phyloP scores from a whole-genome alignment of 2,888 invertebrate genomes.

The Bedellia somnulentella region DNA sequence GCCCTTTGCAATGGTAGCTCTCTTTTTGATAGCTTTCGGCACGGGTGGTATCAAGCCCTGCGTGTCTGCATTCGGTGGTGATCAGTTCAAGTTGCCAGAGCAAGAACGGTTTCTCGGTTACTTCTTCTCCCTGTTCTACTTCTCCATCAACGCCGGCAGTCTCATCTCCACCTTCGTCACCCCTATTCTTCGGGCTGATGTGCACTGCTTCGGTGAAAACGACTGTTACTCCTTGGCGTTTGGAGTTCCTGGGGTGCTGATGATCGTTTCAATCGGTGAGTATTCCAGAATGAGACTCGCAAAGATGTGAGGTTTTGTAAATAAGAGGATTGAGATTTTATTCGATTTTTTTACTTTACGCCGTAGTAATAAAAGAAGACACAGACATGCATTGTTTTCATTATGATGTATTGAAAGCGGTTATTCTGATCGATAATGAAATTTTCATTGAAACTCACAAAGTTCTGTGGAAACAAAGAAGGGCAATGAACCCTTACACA shows the following conservation, averaged over 20 bases:
- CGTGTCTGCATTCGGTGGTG: constrained; percentile 93
- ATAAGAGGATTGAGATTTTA: too few relatives aligned
- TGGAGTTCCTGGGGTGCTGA: constrained; percentile 84
- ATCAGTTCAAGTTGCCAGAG: constrained; percentile 83
- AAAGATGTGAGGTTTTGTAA: too few relatives aligned
- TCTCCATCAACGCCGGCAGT: constrained; percentile 90
- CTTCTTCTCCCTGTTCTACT: constrained; percentile 95
- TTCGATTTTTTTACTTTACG: too few relatives aligned
- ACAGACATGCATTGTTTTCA: too few relatives aligned
- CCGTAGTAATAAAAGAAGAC: too few relatives aligned
- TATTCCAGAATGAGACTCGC: too few relatives aligned
- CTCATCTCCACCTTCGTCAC: constrained; percentile 86
- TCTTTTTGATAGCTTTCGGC: constrained; percentile 80
- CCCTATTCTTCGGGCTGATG: constrained; percentile 80
- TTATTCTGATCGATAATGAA: too few relatives aligned
- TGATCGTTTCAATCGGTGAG: constrained; percentile 80
- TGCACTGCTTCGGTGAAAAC: constrained; percentile 73
- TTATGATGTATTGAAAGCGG: too few relatives aligned
- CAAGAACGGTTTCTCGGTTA: constrained; percentile 76
- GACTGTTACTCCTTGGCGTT: constrained; percentile 87
- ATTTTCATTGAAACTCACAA: too few relatives aligned
- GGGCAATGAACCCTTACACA: too few relatives aligned
- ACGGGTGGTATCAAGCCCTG: constrained; percentile 97
- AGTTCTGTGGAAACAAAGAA: too few relatives aligned
- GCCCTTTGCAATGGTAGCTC: constrained; percentile 65